Base-by-base conservation (phyloP, 2,888 invertebrate genomes). In the Rhingia rostrata region DNA sequence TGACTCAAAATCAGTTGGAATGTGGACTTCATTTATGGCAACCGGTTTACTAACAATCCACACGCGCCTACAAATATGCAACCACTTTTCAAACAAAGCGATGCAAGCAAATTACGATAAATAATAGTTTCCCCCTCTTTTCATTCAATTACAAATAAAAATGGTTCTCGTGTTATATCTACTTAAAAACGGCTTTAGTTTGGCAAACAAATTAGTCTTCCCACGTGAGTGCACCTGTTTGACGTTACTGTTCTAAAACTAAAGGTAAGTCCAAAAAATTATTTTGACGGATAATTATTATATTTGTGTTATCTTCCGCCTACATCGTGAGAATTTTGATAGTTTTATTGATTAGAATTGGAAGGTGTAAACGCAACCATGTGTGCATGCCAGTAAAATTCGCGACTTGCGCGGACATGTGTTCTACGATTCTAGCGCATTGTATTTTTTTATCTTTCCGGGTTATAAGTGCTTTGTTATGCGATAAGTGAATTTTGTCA, bases 341-440 rank as follows among this genome's bases (percentile, higher is more conserved):
- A 14, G 10, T 4, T n/a, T 22, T n/a, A n/a, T 14, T 14, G 43
- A 39, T 14, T 49, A 14, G n/a, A 53, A 39, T 14, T 49, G 33
- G n/a, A 53, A 41, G 0, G 32, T 53, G 41, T 53, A 66, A 66
- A 53, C 53, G 41, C 53, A 33, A 33, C 6, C 41, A 41, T 14
- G 12, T 22, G 22, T 22, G 4, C 5, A 0, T 35, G 35, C 30
- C 30, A 32, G n/a, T 64, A 10, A n/a, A 30, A 30, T n/a, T 41
- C 51, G 12, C 41, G 9, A 41, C 32, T 41, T 66, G 14, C 6
- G 5, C 3, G 33, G 53, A 32, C 47, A 37, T 64, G 51, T 41
- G 22, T 41, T 22, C n/a, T 9, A 14, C 51, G 5, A 7, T 14
- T n/a, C n/a, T 9, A 37, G 49, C 43, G 12, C 12, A 45, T 30